Percentiles rank a stretch among this genome's conserved stretches.
Evolutionary conservation across 2,113 vertebrate genomes (phyloP).

Genomic region (Cyphomyrus discorhynchus): DNA sequence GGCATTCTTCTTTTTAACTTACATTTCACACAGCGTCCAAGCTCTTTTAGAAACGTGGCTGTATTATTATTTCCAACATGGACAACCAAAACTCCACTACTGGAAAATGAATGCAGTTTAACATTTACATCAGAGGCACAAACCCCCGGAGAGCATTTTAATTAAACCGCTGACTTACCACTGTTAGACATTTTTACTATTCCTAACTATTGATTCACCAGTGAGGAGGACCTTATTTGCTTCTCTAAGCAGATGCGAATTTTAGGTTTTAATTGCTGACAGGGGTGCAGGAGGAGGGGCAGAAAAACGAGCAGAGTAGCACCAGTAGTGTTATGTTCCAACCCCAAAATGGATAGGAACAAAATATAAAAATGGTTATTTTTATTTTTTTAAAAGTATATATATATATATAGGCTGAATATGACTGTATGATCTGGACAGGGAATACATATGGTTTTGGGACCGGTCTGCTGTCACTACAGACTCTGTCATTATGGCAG

Average conservation of each 20-base stretch:
- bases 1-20: background rate
- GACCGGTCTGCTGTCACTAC: too few species aligned
- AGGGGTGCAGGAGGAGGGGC: background rate
- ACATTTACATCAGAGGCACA: background rate
- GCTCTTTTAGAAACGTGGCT: background rate
- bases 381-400: background rate
- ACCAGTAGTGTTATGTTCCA: background rate
- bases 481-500: background rate
- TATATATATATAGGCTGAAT: background rate
- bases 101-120: background rate
- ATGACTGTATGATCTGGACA: too few species aligned
- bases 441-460: too few species aligned
- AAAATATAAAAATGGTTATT: background rate
- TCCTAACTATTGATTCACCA: background rate
- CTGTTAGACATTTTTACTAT: background rate
- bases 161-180: background rate
- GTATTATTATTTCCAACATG: background rate
- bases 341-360: background rate
- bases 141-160: background rate
- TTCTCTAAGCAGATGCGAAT: background rate
- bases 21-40: background rate
- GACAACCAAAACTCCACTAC: background rate
- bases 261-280: background rate
- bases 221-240: background rate
- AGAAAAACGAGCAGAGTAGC: background rate